Percentiles rank a stretch among this genome's conserved stretches.
phyloP scores from a whole-genome alignment of 1,140 invertebrate genomes.

The Oedothorax gibbosus region DNA sequence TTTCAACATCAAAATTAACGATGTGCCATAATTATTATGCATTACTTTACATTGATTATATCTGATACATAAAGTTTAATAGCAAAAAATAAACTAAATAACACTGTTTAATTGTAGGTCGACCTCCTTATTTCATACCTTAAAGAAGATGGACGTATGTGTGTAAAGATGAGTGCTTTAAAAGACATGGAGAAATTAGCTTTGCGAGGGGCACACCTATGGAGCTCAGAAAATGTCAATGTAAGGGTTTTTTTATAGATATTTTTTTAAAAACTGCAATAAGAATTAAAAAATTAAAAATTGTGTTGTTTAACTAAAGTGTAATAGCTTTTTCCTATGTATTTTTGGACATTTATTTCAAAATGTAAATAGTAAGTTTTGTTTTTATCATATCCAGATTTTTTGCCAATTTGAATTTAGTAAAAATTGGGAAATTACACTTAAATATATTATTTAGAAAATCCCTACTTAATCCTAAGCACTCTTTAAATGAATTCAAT shows the following conservation, averaged over 20 bases:
- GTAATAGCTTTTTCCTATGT: no score
- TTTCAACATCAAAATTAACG: no score
- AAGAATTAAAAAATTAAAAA: neutral
- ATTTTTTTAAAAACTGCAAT: neutral
- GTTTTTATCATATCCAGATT: no score
- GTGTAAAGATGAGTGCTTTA: slow-evolving; percentile 81
- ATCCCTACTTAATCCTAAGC: no score
- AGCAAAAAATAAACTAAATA: no score
- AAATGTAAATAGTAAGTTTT: slow-evolving; percentile 1
- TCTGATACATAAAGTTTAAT: no score
- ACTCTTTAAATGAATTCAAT: no score
- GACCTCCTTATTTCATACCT: slow-evolving; percentile 73
- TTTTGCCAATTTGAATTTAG: no score
- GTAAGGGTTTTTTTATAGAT: slow-evolving; percentile 47
- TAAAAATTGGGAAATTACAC: no score
- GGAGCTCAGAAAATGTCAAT: slow-evolving; percentile 79
- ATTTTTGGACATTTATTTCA: neutral
- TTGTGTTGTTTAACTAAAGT: neutral
- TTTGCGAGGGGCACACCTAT: slow-evolving; percentile 79
- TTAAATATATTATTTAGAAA: no score
- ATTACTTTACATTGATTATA: no score
- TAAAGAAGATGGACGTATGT: slow-evolving; percentile 75
- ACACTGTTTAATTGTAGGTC: slow-evolving; percentile 67
- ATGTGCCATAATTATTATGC: no score
- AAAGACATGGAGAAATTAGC: slow-evolving; percentile 82